phyloP scores from a whole-genome alignment of 1,140 invertebrate species.

The Bicyclus anynana region DNA sequence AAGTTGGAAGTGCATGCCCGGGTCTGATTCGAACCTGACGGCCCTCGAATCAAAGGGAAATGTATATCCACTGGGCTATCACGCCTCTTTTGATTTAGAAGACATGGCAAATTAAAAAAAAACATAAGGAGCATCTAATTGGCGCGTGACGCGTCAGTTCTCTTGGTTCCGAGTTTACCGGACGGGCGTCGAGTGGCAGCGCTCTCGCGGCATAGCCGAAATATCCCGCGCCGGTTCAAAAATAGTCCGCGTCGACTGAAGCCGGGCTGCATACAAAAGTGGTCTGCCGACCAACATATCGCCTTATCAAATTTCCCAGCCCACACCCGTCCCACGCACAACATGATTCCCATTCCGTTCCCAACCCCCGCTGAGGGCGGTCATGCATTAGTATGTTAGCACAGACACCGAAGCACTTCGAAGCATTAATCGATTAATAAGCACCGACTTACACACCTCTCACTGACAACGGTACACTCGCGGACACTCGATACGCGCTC shows the following conservation, averaged over 20 bases:
- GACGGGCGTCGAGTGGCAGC: constrained; percentile 25
- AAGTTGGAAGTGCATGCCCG: too few species aligned
- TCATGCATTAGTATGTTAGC: constrained; percentile 70
- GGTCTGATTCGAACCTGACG: too few species aligned
- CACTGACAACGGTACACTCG: constrained; percentile 40
- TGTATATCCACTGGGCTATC: too few species aligned
- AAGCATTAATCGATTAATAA: constrained; percentile 60
- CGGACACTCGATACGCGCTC: constrained; percentile 41
- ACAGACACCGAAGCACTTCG: constrained; percentile 58
- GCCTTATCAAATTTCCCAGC: constrained; percentile 73
- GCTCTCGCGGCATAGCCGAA: constrained; percentile 40
- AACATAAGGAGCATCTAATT: constrained; percentile 6
- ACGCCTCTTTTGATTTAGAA: too few species aligned
- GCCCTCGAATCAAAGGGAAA: too few species aligned
- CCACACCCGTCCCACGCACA: constrained; percentile 52
- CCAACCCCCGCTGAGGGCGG: constrained; percentile 33
- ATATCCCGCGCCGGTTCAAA: constrained; percentile 53
- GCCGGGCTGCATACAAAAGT: constrained; percentile 66
- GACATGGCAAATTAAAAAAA: too few species aligned
- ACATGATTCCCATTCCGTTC: constrained; percentile 34
- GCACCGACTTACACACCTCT: constrained; percentile 61
- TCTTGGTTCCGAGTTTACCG: constrained; percentile 13
- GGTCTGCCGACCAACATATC: constrained; percentile 48
- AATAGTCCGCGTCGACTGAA: constrained; percentile 56
- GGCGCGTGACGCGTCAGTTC: constrained; percentile 4